Evolutionary conservation across 2,113 vertebrate species (phyloP), one percentile per base, ranked within the genome.

Genomic region (Siniperca knerii): DNA sequence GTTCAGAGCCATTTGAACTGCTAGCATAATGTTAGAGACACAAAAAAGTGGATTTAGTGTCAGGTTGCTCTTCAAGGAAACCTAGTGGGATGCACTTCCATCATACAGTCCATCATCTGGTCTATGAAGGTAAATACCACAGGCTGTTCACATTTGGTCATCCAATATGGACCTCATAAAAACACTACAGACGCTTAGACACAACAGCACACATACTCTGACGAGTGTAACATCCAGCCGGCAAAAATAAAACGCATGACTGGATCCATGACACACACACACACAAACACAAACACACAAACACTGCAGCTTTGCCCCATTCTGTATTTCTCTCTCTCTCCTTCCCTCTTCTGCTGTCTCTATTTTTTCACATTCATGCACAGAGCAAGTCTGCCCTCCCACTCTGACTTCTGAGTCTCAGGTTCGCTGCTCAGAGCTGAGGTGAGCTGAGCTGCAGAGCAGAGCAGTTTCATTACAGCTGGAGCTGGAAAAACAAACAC

Each of bases 401-500:
- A 52, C 57, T 75, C 74, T 62, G 37, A 21, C 54, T 68, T 15
- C 57, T 86, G 54, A 86, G 86, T 82, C 76, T 74, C 42, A 10
- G 9, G 46, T 77, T 69, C 50, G 62, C 64, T 82, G 86, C 60
- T 88, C 77, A 76, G 67, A 86, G 90, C 40, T 60, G 61, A 71
- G 79, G 73, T 82, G 48, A 40, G 8, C 29, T 42, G 46, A 48
- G 46, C 46, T 13, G 13, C 75, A 75, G 67, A 84, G 90, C 40
- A 67, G 61, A 71, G 79, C 77, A 81, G 48, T 60, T 84, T 54
- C 55, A 80, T 73, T 68, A 65, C 86, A 87, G 81, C 84, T 64
- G 80, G 44, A 84, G 85, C 89, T 95, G 95, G 92, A 95, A 95
- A 95, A 95, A 90, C 83, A 94, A 82, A 68, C 81, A 18, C 75